These are phyloP conservation scores for Ochotona curzoniae DNA, from an alignment of 2,113 vertebrate genomes.

Conservation along the genomic window DNA sequence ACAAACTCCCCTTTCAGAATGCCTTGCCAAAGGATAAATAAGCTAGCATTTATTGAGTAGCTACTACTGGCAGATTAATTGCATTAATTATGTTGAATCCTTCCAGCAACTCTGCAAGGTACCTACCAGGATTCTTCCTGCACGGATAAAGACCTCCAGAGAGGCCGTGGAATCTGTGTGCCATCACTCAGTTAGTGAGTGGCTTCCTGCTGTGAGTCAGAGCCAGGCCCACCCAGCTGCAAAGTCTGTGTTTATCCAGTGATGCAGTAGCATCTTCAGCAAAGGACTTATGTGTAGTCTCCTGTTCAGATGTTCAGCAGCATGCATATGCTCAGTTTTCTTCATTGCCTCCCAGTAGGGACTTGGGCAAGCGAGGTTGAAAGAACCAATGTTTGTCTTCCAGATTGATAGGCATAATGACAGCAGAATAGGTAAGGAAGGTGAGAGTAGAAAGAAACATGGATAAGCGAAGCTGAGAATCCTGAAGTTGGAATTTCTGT, in stretches of 20 bases:
- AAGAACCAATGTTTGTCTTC: neutral
- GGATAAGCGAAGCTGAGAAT: neutral
- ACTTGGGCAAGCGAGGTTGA: neutral
- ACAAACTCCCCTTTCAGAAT: slow-evolving; percentile 71
- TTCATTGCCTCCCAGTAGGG: neutral
- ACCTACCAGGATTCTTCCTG: neutral
- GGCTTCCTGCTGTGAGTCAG: neutral
- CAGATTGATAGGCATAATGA: neutral
- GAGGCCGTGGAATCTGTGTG: neutral
- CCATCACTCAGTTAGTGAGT: neutral
- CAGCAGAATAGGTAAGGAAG: neutral
- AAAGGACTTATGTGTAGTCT: neutral
- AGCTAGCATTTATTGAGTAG: slow-evolving; percentile 77
- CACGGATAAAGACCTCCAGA: neutral
- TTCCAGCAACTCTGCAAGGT: slow-evolving; percentile 63
- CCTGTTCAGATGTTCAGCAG: neutral
- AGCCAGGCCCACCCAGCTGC: neutral
- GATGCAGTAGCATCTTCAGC: neutral
- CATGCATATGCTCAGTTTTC: neutral
- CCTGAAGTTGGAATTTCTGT: neutral
- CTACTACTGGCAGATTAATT: slow-evolving; percentile 78
- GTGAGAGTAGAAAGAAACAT: neutral
- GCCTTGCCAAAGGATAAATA: slow-evolving; percentile 72
- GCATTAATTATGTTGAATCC: slow-evolving; percentile 70
- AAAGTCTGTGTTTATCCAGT: neutral